Evolutionary conservation across 2,113 vertebrate genomes (phyloP).

Genomic region (Ictidomys tridecemlineatus): DNA sequence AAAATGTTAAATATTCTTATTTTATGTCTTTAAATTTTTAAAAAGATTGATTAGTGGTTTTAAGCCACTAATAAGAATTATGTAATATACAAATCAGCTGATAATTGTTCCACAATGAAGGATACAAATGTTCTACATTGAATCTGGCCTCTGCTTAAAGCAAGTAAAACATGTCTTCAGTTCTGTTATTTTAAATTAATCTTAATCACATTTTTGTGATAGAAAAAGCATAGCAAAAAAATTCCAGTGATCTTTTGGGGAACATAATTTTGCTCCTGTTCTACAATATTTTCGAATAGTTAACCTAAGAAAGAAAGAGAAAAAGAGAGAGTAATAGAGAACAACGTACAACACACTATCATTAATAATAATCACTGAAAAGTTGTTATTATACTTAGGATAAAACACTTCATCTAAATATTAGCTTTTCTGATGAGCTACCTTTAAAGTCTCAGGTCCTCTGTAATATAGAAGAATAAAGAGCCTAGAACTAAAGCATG

Average conservation of each 20-base stretch:
- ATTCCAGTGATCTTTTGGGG: neutral
- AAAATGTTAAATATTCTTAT: slow-evolving; percentile 52
- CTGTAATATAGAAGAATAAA: neutral
- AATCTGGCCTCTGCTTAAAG: slow-evolving; percentile 43
- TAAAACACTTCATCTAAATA: neutral
- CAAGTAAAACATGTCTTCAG: neutral
- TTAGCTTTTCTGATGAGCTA: neutral
- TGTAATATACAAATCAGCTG: slow-evolving; percentile 33
- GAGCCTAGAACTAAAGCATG: neutral
- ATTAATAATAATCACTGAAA: neutral
- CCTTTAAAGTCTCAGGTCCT: neutral
- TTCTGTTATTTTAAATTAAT: slow-evolving; percentile 46
- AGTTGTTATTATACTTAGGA: neutral
- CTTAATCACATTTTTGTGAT: neutral
- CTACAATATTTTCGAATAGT: slow-evolving; percentile 43
- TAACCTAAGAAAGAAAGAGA: neutral
- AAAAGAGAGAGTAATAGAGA: neutral
- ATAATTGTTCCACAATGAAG: slow-evolving; percentile 65
- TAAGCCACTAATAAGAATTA: slow-evolving; percentile 29
- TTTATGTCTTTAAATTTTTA: slow-evolving; percentile 37
- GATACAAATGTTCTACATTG: neutral
- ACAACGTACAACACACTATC: neutral
- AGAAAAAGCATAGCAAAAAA: slow-evolving; percentile 30
- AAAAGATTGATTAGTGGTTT: slow-evolving; percentile 51
- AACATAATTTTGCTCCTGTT: slow-evolving; percentile 21